These are phyloP conservation scores for Pterois miles DNA, from an alignment of 2,797 vertebrate species.

Conservation along the genomic window DNA sequence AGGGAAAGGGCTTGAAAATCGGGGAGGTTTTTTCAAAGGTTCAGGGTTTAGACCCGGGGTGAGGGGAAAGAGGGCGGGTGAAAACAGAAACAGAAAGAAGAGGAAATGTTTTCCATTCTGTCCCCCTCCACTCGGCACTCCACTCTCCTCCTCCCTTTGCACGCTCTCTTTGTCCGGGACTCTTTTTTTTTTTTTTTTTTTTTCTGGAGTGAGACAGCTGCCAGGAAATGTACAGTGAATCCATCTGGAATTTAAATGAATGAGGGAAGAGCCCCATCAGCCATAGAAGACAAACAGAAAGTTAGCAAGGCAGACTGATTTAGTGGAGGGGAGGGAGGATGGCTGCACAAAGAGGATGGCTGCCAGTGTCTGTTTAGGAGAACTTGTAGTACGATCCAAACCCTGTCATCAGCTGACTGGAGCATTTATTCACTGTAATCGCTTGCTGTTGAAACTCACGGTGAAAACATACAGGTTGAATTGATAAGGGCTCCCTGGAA, in stretches of 20 bases:
- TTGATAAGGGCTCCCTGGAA: conserved; percentile 1
- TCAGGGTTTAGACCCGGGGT: conserved; percentile 62
- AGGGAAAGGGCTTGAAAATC: conserved; percentile 47
- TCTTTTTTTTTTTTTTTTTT: conserved; percentile 39
- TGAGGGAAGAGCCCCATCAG: conserved; percentile 69
- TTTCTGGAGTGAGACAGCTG: conserved; percentile 69
- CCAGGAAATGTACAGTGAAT: conserved; percentile 84
- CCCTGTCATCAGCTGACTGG: conserved; percentile 41
- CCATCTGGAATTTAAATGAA: conserved; percentile 84
- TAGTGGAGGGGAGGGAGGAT: conserved; percentile 12
- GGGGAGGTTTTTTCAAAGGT: conserved; percentile 51
- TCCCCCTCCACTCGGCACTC: conserved; percentile 50
- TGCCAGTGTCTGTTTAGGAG: conserved; percentile 36
- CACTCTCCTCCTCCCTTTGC: conserved; percentile 60
- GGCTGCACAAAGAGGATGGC: conserved; percentile 1
- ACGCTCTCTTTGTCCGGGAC: conserved; percentile 70
- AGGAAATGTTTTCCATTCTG: conserved; percentile 79
- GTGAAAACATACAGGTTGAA: conserved; percentile 24
- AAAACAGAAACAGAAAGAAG: conserved; percentile 70
- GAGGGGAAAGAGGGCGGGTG: conserved; percentile 50
- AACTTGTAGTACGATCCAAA: conserved; percentile 29
- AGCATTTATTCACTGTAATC: conserved; percentile 33
- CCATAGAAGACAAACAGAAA: conserved; percentile 52
- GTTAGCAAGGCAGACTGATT: conserved; percentile 46
- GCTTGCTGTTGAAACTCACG: conserved; percentile 22